Base-by-base conservation (phyloP, 2,113 vertebrate genomes). In the Oreochromis spilurus region DNA sequence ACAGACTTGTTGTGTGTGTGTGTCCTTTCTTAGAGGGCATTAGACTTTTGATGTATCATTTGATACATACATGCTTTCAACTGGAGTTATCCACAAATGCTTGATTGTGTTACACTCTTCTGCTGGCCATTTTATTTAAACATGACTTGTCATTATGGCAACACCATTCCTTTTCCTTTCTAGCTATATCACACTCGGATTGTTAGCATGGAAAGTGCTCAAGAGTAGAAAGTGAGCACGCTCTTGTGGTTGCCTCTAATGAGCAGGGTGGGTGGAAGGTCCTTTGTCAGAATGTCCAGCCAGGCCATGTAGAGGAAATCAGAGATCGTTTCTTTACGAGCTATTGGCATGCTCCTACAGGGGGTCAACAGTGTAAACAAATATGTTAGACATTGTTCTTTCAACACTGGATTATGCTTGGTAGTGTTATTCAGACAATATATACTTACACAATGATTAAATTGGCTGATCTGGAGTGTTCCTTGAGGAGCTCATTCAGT, bases 161-260 rank as follows among this genome's bases (percentile, higher is more conserved):
- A 72, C 34, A 40, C 48, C 31, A 65, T 85, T 62, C 34, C 19
- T 57, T 77, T 67, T 43, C 45, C 54, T 82, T 21, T 83, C 13
- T 52, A 84, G 75, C 53, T 53, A 17, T 48, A 38, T 58, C 6
- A 14, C 54, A 11, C 21, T 62, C 5, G 7, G 31, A 6, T 34
- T 12, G 53, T 58, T 13, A 19, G 21, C 26, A 11, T 36, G 36
- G 9, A 21, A 5, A 38, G 29, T 91, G 89, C 88, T 97, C 97
- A 99, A 16, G 99, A 99, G 93, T 99, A 99, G 96, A 99, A 99
- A 17, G 99, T 99, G 38, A 99, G 96, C 55, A 99, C 98, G 7
- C 97, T 99, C 97, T 98, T 98, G 95, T 99, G 99, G 95, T 99
- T 99, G 84, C 99, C 99, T 94, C 99, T 96, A 79, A 99, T 97